A percentile compares a stretch with the other conserved stretches of the same genome.
phyloP scores from a whole-genome alignment of 1,140 invertebrate species.

The fruit fly (Drosophila melanogaster) region DNA sequence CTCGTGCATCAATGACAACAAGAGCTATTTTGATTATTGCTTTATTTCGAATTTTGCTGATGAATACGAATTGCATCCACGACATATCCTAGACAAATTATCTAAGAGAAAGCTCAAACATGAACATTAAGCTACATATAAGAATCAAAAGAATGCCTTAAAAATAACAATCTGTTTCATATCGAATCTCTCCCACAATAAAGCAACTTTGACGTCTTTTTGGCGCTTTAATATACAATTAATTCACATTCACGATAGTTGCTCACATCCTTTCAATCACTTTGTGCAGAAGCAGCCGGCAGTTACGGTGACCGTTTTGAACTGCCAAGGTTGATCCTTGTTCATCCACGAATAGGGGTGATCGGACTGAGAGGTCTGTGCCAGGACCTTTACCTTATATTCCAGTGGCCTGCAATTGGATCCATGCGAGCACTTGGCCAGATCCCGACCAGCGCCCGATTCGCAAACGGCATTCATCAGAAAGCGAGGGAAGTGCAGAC shows the following conservation, averaged over 20 bases:
- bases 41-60: too few species aligned
- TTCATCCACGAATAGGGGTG: constrained; percentile 49
- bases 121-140: not conserved
- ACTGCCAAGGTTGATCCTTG: constrained; percentile 68
- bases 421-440: constrained; percentile 68
- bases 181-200: constrained; percentile 46
- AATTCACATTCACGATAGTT: constrained; percentile 7
- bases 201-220: constrained; percentile 45
- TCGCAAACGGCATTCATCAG: constrained; percentile 78
- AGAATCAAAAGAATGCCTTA: not conserved
- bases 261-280: constrained; percentile 22
- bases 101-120: not conserved
- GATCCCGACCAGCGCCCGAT: constrained; percentile 36
- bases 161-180: not conserved
- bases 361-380: constrained; percentile 22
- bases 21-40: too few species aligned
- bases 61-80: too few species aligned
- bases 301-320: constrained; percentile 73
- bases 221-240: constrained; percentile 51
- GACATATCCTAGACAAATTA: not conserved
- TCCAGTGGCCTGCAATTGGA: constrained; percentile 75
- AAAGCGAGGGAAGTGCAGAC: constrained; percentile 70
- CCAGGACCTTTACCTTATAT: constrained; percentile 77
- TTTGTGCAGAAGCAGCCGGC: constrained; percentile 82
- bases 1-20: not conserved